Percentiles rank a stretch among this genome's conserved stretches.
phyloP scores from a whole-genome alignment of 2,888 invertebrate species.

The Caenorhabditis uteleia region DNA sequence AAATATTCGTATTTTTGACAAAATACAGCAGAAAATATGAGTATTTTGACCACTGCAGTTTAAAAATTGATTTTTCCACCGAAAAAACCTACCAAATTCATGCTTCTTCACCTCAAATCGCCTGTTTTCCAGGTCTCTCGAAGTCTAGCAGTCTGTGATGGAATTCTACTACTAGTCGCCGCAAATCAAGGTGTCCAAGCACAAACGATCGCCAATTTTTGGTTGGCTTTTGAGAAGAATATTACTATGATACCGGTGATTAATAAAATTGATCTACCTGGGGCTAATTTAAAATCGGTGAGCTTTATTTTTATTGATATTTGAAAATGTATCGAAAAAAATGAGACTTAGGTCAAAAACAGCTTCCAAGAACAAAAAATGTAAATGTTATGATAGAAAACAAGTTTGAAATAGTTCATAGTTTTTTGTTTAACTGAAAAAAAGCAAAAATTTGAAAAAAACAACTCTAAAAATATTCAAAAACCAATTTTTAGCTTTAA shows the following conservation, averaged over 20 bases:
- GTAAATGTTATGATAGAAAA: not conserved
- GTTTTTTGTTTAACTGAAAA: too few relatives aligned
- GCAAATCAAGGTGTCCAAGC: conserved; percentile 78
- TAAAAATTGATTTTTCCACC: too few relatives aligned
- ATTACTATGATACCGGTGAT: conserved; percentile 87
- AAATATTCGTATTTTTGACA: not conserved
- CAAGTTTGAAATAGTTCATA: conserved; percentile 1
- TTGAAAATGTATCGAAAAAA: too few relatives aligned
- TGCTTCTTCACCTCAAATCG: too few relatives aligned
- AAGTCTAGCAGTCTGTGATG: conserved; percentile 90
- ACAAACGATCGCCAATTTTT: conserved; percentile 93
- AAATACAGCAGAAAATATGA: not conserved
- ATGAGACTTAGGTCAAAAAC: too few relatives aligned
- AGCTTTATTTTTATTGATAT: conserved; percentile 1
- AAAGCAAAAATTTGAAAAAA: too few relatives aligned
- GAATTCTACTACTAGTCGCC: conserved; percentile 90
- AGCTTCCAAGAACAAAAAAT: not conserved
- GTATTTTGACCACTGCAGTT: too few relatives aligned
- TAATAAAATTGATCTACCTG: conserved; percentile 93
- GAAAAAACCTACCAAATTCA: not conserved
- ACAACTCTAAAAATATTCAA: too few relatives aligned
- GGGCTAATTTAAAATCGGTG: conserved; percentile 81
- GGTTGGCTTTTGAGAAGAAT: conserved; percentile 84
- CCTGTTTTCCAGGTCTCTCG: conserved; percentile 90
- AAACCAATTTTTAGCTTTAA: too few relatives aligned